Conservation (phyloP, 53 echinoderm and acorn worm species). For the Pentamera pediparva region DNA sequence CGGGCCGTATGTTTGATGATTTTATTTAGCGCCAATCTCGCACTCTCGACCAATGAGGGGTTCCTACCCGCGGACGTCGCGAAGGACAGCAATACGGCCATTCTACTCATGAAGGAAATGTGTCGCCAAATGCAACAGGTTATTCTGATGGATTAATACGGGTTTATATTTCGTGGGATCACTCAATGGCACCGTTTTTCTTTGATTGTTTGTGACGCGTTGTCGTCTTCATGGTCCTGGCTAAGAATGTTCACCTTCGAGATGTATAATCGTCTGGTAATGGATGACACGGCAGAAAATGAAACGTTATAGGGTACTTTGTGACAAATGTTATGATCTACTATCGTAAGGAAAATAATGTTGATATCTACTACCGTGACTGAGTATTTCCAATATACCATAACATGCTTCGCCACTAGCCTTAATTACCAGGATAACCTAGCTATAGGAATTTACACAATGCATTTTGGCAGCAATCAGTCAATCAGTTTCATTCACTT, state of each 20-base stretch:
- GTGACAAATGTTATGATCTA: too few species aligned
- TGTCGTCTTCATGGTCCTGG: background rate
- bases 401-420: too few species aligned
- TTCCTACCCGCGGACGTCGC: slow-evolving; percentile 75
- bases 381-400: too few species aligned
- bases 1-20: slow-evolving; percentile 74
- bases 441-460: too few species aligned
- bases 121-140: slow-evolving; percentile 62
- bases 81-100: slow-evolving; percentile 71
- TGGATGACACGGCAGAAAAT: background rate
- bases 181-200: slow-evolving; percentile 52
- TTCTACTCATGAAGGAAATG: slow-evolving; percentile 65
- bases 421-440: too few species aligned
- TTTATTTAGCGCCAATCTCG: slow-evolving; percentile 72
- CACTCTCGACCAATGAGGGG: slow-evolving; percentile 48
- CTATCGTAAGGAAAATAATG: too few species aligned
- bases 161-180: slow-evolving; percentile 70
- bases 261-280: slow-evolving; percentile 4
- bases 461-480: too few species aligned
- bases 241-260: background rate
- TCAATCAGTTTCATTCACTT: too few species aligned
- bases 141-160: slow-evolving; percentile 59
- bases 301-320: too few species aligned
- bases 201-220: background rate
- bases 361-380: too few species aligned